A percentile compares a stretch with the other conserved stretches of the same genome.
Conservation (phyloP, 2,888 invertebrate genomes). For the Prionchulus punctatus region DNA sequence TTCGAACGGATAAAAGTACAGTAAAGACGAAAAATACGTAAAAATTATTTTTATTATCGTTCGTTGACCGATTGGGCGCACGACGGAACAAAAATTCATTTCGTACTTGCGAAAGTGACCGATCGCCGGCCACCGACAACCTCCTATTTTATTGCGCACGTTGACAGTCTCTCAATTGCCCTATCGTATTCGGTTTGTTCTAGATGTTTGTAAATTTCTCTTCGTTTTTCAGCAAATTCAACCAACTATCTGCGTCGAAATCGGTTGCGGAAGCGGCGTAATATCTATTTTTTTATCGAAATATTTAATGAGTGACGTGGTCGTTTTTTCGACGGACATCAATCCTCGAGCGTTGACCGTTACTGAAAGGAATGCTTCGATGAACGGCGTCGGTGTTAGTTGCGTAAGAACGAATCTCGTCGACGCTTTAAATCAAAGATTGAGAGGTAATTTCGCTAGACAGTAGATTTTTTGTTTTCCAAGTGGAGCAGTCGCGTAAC, state of each 20-base stretch:
- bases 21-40: too few species aligned
- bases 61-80: too few species aligned
- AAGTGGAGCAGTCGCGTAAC: too few species aligned
- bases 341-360: conserved; percentile 61
- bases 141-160: too few species aligned
- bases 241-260: conserved; percentile 58
- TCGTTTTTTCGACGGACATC: conserved; percentile 49
- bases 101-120: too few species aligned
- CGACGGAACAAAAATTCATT: too few species aligned
- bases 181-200: too few species aligned
- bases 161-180: too few species aligned
- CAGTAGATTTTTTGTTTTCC: too few species aligned
- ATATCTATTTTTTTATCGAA: conserved; percentile 66
- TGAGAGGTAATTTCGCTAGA: conserved; percentile 43
- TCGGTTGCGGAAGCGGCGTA: conserved; percentile 78
- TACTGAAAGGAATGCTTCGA: conserved; percentile 50
- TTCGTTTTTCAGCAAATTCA: too few species aligned
- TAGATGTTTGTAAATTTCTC: too few species aligned
- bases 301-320: conserved; percentile 11
- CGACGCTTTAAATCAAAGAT: conserved; percentile 44
- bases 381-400: conserved; percentile 47
- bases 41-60: conserved; percentile 28
- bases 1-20: conserved; percentile 33
- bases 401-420: conserved; percentile 35
- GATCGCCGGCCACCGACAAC: too few species aligned